phyloP scores from a whole-genome alignment of 1,140 invertebrate genomes.

The Anastrepha ludens region DNA sequence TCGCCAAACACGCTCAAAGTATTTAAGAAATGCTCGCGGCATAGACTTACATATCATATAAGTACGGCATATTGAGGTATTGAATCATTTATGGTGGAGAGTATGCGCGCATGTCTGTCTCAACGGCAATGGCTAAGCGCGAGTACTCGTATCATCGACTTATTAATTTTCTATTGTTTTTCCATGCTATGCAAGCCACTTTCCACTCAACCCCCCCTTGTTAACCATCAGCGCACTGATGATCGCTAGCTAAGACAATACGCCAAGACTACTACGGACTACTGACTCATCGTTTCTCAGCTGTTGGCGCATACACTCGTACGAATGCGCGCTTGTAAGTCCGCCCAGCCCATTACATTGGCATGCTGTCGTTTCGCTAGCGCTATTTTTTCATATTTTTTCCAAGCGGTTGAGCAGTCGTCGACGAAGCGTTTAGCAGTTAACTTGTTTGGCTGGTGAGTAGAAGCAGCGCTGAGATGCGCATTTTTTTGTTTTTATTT shows the following conservation, averaged over 20 bases:
- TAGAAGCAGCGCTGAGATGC: neutral
- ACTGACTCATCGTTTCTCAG: slow-evolving; percentile 10
- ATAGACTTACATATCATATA: neutral
- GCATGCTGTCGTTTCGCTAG: neutral
- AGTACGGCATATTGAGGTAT: neutral
- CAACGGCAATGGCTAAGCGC: neutral
- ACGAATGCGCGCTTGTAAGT: neutral
- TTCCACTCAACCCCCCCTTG: neutral
- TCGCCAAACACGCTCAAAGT: neutral
- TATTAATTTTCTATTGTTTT: slow-evolving; percentile 42
- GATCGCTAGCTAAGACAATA: neutral
- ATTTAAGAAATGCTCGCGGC: slow-evolving; percentile 23
- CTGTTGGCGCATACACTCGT: neutral
- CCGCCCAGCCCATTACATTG: neutral
- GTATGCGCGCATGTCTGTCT: slow-evolving; percentile 15
- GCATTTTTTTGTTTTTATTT: neutral
- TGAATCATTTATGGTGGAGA: slow-evolving; percentile 22
- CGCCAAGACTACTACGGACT: neutral
- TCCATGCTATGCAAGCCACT: neutral
- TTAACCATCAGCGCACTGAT: neutral
- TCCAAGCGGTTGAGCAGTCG: neutral
- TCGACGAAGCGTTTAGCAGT: neutral
- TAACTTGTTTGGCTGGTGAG: slow-evolving; percentile 23
- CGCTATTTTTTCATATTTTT: slow-evolving; percentile 21
- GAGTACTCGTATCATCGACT: neutral